Evolutionary conservation across 1,140 invertebrate genomes (phyloP).

Genomic region (Brachionus paranguensis): DNA sequence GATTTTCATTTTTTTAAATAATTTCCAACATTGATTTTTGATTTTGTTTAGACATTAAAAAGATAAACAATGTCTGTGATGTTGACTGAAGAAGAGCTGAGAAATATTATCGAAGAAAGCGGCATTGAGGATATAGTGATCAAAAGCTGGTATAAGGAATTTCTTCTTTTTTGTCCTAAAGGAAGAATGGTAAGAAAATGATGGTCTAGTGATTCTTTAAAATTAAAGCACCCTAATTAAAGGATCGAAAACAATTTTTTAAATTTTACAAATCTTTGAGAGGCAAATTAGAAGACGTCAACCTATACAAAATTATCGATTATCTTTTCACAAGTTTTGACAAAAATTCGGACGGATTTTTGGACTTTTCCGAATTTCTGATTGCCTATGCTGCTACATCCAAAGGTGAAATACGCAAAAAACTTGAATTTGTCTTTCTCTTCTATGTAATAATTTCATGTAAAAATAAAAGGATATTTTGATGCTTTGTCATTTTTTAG

Average conservation of each 20-base stretch:
- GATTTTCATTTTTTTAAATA: background rate
- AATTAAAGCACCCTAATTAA: background rate
- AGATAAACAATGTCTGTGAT: background rate
- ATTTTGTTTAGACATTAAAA: background rate
- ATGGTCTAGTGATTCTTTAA: background rate
- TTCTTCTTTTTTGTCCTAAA: slow-evolving; percentile 28
- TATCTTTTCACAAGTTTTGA: slow-evolving; percentile 27
- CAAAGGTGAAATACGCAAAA: slow-evolving; percentile 21
- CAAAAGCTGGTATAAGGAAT: slow-evolving; percentile 39
- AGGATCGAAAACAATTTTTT: slow-evolving; percentile 21
- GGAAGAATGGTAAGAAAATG: slow-evolving; percentile 19
- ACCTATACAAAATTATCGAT: slow-evolving; percentile 19
- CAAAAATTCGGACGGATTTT: slow-evolving; percentile 23
- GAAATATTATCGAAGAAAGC: slow-evolving; percentile 15
- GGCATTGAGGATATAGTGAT: slow-evolving; percentile 26
- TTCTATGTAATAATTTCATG: slow-evolving; percentile 18
- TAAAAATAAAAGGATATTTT: background rate
- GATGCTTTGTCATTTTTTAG: background rate
- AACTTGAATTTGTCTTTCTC: slow-evolving; percentile 20
- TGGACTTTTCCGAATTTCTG: slow-evolving; percentile 35
- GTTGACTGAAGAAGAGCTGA: slow-evolving; percentile 20
- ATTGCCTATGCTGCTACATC: slow-evolving; percentile 32
- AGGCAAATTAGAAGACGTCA: background rate
- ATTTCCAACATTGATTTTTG: background rate
- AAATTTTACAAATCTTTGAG: slow-evolving; percentile 31